phyloP scores from a whole-genome alignment of 2,113 vertebrate species.

The Okapia johnstoni region DNA sequence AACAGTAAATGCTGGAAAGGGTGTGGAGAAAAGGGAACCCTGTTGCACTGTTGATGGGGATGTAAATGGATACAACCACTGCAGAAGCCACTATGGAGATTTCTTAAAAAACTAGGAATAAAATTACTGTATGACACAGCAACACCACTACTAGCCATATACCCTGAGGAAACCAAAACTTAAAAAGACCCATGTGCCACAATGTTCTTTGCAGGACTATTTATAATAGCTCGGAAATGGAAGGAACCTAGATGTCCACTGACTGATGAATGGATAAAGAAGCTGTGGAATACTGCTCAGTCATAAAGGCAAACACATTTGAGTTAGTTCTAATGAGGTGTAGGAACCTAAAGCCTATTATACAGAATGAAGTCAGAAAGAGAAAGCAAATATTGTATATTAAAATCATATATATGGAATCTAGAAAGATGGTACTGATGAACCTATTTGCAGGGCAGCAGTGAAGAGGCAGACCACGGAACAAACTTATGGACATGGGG shows the following conservation, averaged over 20 bases:
- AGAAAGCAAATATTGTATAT: neutral
- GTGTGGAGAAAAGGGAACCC: neutral
- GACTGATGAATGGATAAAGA: neutral
- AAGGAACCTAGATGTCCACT: neutral
- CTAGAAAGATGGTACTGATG: neutral
- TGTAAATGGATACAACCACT: too few relatives aligned
- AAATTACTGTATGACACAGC: neutral
- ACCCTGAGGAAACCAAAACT: neutral
- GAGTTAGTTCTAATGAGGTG: neutral
- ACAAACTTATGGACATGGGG: neutral
- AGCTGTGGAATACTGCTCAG: neutral
- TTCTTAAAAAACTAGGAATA: neutral
- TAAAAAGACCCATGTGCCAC: neutral
- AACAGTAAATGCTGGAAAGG: neutral
- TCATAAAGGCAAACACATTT: neutral
- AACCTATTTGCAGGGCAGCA: neutral
- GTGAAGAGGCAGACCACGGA: fast-evolving
- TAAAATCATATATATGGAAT: neutral
- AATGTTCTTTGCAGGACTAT: neutral
- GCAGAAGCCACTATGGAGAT: neutral
- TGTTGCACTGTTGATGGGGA: neutral
- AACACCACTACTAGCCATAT: neutral
- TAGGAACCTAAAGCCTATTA: neutral
- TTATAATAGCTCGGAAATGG: neutral
- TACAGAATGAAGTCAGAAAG: neutral